Base-by-base conservation (phyloP, 2,113 vertebrate genomes). In the Castor canadensis region DNA sequence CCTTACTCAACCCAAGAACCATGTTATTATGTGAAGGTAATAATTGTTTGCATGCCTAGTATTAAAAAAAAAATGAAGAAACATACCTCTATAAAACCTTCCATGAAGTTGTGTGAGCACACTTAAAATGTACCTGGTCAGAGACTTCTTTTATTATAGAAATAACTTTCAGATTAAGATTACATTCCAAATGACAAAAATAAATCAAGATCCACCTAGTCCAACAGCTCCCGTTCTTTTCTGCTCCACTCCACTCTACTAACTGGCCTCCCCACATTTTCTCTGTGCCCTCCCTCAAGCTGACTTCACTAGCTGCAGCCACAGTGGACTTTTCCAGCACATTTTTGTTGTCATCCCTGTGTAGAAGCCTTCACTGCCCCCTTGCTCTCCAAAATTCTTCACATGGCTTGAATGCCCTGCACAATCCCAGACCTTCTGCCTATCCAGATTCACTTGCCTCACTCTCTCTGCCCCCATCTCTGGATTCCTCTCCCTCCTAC, bases 91-190 rank as follows among this genome's bases (percentile, higher is more conserved):
- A 3, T 96, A 92, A 95, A 89, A 77, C 19, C 72, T 94, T 43
- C 75, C 60, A 64, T 11, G 87, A 67, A 95, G 16, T 49, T 94
- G 43, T 52, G 35, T 91, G 47, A 81, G 30, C 77, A 79, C 72
- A 73, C 69, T 95, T 95, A 93, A 90, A 91, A 93, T 89, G 45
- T 60, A 62, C 79, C 26, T 73, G 56, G 49, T 93, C 81, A 67
- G 80, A 77, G 71, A 49, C 91, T 94, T 82, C 62, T 81, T 92
- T 90, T 82, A 93, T 86, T 92, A 47, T 84, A 69, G 38, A 75
- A 75, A 49, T 83, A 92, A 47, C 56, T 87, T 96, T 66, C 62
- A 26, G 60, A 45, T 87, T 75, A 92, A 43, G 87, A 62, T 58
- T 64, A 54, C 8, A 75, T 76, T 93, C 49, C 71, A 93, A 83